Percentiles rank a stretch among this genome's conserved stretches.
phyloP scores from a whole-genome alignment of 1,140 invertebrate genomes.

The Maniola jurtina region DNA sequence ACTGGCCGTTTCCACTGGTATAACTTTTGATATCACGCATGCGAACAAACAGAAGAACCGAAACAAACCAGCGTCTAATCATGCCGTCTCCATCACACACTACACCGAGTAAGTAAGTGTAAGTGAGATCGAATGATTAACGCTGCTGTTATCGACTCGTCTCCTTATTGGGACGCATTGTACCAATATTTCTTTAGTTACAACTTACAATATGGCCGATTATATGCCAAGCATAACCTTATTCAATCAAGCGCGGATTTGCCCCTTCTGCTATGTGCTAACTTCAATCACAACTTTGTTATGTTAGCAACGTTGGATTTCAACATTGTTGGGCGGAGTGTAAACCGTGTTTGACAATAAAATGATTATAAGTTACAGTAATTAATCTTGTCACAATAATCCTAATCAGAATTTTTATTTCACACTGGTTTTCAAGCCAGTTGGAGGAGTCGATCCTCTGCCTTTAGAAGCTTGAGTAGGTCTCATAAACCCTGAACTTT shows the following conservation, averaged over 20 bases:
- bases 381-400: constrained; percentile 7
- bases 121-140: too few species aligned
- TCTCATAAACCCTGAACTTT: constrained; percentile 80
- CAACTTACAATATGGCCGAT: not conserved
- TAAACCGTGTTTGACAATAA: constrained; percentile 12
- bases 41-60: too few species aligned
- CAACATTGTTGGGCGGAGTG: too few species aligned
- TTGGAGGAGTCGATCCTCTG: constrained; percentile 45
- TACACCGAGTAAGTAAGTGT: too few species aligned
- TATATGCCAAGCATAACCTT: not conserved
- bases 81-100: too few species aligned
- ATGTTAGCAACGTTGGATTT: too few species aligned
- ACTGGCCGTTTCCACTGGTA: constrained; percentile 18
- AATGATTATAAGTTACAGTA: constrained; percentile 1
- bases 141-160: too few species aligned
- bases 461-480: constrained; percentile 78
- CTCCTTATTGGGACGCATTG: too few species aligned
- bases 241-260: too few species aligned
- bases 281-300: too few species aligned
- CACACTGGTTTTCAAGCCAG: constrained; percentile 43
- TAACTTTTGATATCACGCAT: constrained; percentile 6
- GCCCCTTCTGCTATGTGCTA: too few species aligned
- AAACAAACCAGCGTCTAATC: too few species aligned
- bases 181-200: constrained; percentile 28
- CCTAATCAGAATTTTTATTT: constrained; percentile 40